These are phyloP conservation scores for Ormyrus nitidulus DNA, from an alignment of 2,888 invertebrate species.

Conservation along the genomic window DNA sequence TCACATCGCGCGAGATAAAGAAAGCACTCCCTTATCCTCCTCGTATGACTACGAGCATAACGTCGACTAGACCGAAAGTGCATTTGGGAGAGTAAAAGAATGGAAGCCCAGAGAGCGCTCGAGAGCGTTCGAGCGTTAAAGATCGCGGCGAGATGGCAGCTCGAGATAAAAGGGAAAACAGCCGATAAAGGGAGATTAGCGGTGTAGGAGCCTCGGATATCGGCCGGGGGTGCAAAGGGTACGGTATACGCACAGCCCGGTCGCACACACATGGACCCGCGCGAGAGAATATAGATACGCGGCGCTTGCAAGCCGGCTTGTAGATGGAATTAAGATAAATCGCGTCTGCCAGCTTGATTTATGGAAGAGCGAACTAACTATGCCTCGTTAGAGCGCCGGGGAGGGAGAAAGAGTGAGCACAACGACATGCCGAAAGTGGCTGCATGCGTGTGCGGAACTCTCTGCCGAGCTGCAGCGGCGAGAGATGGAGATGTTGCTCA, in stretches of 20 bases:
- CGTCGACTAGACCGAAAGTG: too few species aligned
- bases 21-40: too few species aligned
- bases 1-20: too few species aligned
- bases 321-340: conserved; percentile 68
- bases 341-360: conserved; percentile 64
- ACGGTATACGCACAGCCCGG: neutral
- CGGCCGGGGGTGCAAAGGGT: neutral
- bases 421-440: neutral
- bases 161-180: conserved; percentile 45
- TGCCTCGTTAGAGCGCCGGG: conserved; percentile 47
- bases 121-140: conserved; percentile 12
- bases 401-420: neutral
- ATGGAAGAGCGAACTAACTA: conserved; percentile 59
- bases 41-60: too few species aligned
- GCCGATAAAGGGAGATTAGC: conserved; percentile 51
- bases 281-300: conserved; percentile 59
- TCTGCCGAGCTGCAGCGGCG: neutral
- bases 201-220: conserved; percentile 5
- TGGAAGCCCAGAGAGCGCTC: neutral
- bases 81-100: neutral
- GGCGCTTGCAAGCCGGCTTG: conserved; percentile 54
- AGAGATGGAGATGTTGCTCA: conserved; percentile 5
- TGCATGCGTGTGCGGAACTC: conserved; percentile 12
- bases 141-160: conserved; percentile 37
- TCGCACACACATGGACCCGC: conserved; percentile 24